Evolutionary conservation across 37 sponge, comb jelly and placozoan genomes (phyloP), one percentile per base, ranked within the genome.

Genomic region (Lycopodina hypogea): DNA sequence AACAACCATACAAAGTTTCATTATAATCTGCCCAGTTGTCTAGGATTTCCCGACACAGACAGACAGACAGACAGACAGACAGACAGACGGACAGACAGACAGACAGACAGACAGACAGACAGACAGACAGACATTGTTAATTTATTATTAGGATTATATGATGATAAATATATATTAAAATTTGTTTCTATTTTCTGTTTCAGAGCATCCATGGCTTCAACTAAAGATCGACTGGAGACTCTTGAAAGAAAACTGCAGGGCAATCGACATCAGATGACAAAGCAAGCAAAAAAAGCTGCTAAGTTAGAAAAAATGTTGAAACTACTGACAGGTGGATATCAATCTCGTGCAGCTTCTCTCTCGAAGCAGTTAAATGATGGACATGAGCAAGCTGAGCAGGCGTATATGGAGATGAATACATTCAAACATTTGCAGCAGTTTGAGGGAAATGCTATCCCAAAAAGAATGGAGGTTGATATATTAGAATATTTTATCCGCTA

Each of bases 231-330:
- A 39, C 79, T 95, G 30, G 96, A 95, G 34, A 75, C 88, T n/a
- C 75, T 92, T 60, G 96, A 95, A 57, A 86, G 87, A 69, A 67
- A 76, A n/a, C 85, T 95, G 29, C 78, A 84, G 71, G 40, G 61
- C 57, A 84, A 84, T 30, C 69, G 78, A 12, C 84, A 77, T 70
- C 75, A 81, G 53, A 97, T 97, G 97, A 86, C 89, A 30, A 94
- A 89, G 76, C 92, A 97, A 48, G 95, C 93, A 29, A 97, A 92
- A 77, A 86, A 92, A 45, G 95, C 98, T 2, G 91, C 90, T 42
- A 97, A 97, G 63, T 75, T 97, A 51, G 98, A 97, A 69, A 97
- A 97, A 77, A 97, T 94, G 74, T 85, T 97, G 61, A 94, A 90
- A 65, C 78, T 97, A 2, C 86, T 94, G 59, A 80, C 84, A 3